phyloP scores from a whole-genome alignment of 2,113 vertebrate species.

The Pipra filicauda region DNA sequence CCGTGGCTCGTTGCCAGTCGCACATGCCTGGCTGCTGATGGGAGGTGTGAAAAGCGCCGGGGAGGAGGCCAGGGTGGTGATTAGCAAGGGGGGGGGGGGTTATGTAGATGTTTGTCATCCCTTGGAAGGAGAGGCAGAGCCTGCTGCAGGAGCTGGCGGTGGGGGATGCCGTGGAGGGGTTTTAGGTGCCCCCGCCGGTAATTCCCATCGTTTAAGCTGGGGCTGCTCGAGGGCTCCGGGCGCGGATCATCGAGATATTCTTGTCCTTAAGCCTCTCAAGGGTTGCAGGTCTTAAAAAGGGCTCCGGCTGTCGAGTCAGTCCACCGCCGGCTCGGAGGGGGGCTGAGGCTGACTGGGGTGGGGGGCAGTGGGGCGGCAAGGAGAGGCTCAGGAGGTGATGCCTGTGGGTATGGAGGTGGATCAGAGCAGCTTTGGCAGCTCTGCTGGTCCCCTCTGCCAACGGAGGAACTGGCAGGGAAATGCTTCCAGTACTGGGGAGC shows the following conservation, averaged over 20 bases:
- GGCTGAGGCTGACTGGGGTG: not conserved
- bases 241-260: conserved; percentile 34
- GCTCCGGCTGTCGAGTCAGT: not conserved
- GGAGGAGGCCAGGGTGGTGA: not conserved
- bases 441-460: not conserved
- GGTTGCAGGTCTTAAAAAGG: not conserved
- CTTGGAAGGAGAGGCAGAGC: not conserved
- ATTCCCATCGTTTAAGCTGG: conserved; percentile 27
- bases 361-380: not conserved
- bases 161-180: not conserved
- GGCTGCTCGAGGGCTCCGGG: not conserved
- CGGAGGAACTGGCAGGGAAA: not conserved
- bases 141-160: fast-evolving
- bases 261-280: conserved; percentile 35
- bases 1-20: not conserved
- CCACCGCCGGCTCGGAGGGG: fast-evolving
- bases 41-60: not conserved
- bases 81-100: too few species aligned
- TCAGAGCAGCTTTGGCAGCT: not conserved
- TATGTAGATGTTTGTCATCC: not conserved
- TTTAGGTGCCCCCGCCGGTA: not conserved
- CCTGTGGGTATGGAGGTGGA: not conserved
- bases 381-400: not conserved
- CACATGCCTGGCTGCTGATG: not conserved
- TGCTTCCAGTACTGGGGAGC: fast-evolving